Conservation (phyloP, 2,113 vertebrate genomes). For the Pomatorhinus ruficollis region DNA sequence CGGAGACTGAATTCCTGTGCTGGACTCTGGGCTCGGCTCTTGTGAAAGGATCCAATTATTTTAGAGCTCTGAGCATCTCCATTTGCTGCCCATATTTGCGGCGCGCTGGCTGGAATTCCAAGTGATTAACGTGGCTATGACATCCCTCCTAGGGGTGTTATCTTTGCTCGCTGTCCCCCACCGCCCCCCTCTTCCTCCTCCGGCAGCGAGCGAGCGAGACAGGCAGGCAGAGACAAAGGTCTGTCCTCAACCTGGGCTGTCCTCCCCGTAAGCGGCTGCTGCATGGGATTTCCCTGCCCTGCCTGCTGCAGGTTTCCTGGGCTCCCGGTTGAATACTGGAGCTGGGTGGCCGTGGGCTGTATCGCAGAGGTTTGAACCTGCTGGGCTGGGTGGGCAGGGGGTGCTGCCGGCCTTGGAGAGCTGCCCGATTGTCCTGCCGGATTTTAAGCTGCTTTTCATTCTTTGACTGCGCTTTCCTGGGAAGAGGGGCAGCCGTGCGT, state of each 20-base stretch:
- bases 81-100: constrained; percentile 65
- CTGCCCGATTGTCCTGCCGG: not conserved
- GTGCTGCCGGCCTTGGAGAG: not conserved
- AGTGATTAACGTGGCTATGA: constrained; percentile 63
- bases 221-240: constrained; percentile 66
- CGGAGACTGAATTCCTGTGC: constrained; percentile 60
- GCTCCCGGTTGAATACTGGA: not conserved
- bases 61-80: constrained; percentile 64
- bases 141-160: constrained; percentile 69
- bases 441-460: constrained; percentile 40
- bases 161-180: constrained; percentile 58
- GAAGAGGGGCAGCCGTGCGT: constrained; percentile 18
- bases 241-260: constrained; percentile 62
- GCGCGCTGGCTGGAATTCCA: constrained; percentile 47
- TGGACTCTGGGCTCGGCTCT: constrained; percentile 54
- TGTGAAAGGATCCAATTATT: constrained; percentile 67
- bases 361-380: constrained; percentile 40
- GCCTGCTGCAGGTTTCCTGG: constrained; percentile 31
- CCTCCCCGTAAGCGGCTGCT: constrained; percentile 20
- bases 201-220: constrained; percentile 22
- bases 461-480: not conserved
- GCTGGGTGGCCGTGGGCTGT: not conserved
- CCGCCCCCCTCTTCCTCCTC: constrained; percentile 52
- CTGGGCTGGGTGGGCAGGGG: constrained; percentile 36
- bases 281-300: constrained; percentile 40